Conservation (phyloP, 1,140 invertebrate genomes). For the Odontomachus brunneus region DNA sequence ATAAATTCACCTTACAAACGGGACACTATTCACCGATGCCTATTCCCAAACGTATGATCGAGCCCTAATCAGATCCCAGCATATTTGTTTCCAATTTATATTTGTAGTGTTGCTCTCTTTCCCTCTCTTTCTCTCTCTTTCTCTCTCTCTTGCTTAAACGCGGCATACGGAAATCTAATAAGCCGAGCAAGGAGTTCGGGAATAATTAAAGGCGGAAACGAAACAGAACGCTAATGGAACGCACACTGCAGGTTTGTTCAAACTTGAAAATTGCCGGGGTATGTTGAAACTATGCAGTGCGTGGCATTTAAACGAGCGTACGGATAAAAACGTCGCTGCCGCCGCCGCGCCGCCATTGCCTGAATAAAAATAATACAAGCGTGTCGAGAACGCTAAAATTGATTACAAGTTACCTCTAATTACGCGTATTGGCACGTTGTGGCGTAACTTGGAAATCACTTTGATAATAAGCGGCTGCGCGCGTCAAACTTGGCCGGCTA, state of each 20-base stretch:
- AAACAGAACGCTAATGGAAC: background rate
- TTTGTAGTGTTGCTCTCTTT: no score
- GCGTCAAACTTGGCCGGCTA: slow-evolving; percentile 39
- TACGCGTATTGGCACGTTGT: slow-evolving; percentile 15
- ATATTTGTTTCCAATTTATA: no score
- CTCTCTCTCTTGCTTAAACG: no score
- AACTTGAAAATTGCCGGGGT: background rate
- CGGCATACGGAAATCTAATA: no score
- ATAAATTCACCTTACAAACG: background rate
- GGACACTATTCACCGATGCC: background rate
- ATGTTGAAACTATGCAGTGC: background rate
- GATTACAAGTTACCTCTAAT: slow-evolving; percentile 37
- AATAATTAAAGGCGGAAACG: background rate
- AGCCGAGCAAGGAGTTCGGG: no score
- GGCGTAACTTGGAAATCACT: slow-evolving; percentile 37
- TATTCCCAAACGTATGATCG: no score
- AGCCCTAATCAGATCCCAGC: no score
- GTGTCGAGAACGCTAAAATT: slow-evolving; percentile 31
- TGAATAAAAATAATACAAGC: slow-evolving; percentile 21
- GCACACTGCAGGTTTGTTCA: background rate
- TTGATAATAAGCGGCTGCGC: slow-evolving; percentile 42
- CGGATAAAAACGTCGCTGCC: background rate
- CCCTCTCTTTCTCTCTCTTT: no score
- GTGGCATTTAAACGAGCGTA: background rate
- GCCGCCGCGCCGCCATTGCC: no score